Percentiles rank a stretch among this genome's conserved stretches.
Evolutionary conservation across 2,113 vertebrate species (phyloP).

Genomic region (pig (Sus scrofa)): DNA sequence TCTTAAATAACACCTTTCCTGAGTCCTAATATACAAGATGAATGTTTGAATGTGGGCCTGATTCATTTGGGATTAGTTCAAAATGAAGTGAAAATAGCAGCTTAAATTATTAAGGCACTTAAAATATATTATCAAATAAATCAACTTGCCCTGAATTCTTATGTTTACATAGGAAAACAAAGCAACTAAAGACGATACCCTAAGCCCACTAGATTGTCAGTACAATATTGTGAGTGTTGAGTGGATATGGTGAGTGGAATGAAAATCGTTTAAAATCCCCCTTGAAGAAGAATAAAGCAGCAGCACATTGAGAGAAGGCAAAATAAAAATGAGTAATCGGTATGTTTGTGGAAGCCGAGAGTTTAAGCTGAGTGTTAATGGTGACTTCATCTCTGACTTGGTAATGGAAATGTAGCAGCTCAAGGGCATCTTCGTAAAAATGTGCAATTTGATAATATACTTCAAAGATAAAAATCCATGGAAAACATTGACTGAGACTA

Average conservation of each 20-base stretch:
- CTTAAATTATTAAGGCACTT: constrained; percentile 73
- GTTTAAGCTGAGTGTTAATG: constrained; percentile 80
- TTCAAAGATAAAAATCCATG: constrained; percentile 84
- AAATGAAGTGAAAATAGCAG: constrained; percentile 79
- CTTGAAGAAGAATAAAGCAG: constrained; percentile 83
- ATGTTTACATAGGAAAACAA: constrained; percentile 65
- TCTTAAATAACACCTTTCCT: constrained; percentile 74
- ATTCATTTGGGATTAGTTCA: constrained; percentile 82
- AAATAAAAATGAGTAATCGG: constrained; percentile 84
- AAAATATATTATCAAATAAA: constrained; percentile 60
- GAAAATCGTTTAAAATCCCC: constrained; percentile 59
- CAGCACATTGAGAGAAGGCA: constrained; percentile 81
- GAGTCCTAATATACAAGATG: constrained; percentile 56
- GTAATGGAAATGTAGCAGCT: constrained; percentile 86
- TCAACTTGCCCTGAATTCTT: constrained; percentile 49
- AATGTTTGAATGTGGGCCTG: constrained; percentile 62
- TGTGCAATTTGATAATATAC: constrained; percentile 85
- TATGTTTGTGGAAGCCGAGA: constrained; percentile 75
- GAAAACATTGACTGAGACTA: constrained; percentile 21
- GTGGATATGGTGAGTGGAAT: neutral
- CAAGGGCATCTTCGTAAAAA: constrained; percentile 84
- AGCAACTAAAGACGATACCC: constrained; percentile 64
- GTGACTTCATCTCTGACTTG: constrained; percentile 84
- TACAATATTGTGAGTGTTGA: constrained; percentile 7
- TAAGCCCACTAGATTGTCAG: constrained; percentile 66